phyloP scores from a whole-genome alignment of 2,797 vertebrate species.

The Pygocentrus nattereri region DNA sequence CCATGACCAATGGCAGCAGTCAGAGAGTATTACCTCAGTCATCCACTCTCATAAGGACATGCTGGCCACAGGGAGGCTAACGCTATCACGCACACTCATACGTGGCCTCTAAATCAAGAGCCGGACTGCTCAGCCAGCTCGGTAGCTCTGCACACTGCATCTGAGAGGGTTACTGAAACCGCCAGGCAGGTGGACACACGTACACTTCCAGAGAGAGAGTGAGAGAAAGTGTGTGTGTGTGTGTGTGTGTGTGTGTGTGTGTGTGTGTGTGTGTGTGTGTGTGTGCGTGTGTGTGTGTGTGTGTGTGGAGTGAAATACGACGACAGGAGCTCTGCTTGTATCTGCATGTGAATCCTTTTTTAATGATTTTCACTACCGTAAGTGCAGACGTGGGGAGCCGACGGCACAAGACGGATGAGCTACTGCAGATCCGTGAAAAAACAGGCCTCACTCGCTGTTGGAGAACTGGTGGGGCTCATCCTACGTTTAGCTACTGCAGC shows the following conservation, averaged over 20 bases:
- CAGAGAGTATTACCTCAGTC: constrained; percentile 82
- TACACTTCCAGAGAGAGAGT: too few species aligned
- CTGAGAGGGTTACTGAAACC: constrained; percentile 37
- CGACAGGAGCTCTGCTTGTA: constrained; percentile 65
- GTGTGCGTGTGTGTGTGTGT: constrained; percentile 32
- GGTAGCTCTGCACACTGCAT: constrained; percentile 39
- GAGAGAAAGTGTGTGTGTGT: neutral
- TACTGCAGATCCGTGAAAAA: neutral
- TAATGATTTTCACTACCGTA: constrained; percentile 75
- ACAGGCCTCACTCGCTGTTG: too few species aligned
- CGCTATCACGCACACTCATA: neutral
- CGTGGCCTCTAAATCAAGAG: constrained; percentile 44
- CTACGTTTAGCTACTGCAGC: too few species aligned
- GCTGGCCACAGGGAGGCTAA: constrained; percentile 61
- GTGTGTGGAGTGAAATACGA: constrained; percentile 64
- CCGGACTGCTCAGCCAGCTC: constrained; percentile 20
- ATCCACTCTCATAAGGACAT: constrained; percentile 82
- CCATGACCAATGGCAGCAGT: constrained; percentile 83
- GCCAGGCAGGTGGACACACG: neutral
- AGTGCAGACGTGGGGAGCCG: constrained; percentile 49
- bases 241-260: constrained; percentile 37
- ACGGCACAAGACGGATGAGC: constrained; percentile 53
- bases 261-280: constrained; percentile 31
- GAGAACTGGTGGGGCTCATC: too few species aligned
- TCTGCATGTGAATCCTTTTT: constrained; percentile 74